Evolutionary conservation across 2,888 invertebrate genomes (phyloP).

Genomic region (Noctua janthina): DNA sequence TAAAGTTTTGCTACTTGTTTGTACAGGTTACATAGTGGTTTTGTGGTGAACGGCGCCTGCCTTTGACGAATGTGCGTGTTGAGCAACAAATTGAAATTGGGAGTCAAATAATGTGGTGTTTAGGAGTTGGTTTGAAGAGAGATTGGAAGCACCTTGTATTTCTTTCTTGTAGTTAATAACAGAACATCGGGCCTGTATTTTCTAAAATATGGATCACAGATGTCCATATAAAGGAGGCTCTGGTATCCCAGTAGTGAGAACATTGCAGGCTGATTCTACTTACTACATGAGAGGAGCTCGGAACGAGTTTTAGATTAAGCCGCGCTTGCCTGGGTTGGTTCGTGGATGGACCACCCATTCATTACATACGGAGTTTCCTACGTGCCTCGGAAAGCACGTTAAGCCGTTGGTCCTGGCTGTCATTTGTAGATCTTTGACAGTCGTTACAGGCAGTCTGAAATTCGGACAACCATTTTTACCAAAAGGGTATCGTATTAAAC

Average conservation of each 20-base stretch:
- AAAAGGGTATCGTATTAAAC: too few species aligned
- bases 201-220: background rate
- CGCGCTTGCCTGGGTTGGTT: too few species aligned
- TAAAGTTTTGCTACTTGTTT: constrained; percentile 75
- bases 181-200: background rate
- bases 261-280: background rate
- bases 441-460: too few species aligned
- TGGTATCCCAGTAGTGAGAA: background rate
- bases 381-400: too few species aligned
- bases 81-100: constrained; percentile 30
- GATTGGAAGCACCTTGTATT: too few species aligned
- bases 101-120: constrained; percentile 24
- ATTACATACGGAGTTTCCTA: too few species aligned
- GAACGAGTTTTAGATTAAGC: too few species aligned
- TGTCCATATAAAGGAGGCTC: background rate
- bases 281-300: too few species aligned
- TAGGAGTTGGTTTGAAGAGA: background rate
- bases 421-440: too few species aligned
- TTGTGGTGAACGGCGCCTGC: constrained; percentile 24
- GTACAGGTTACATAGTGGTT: constrained; percentile 34
- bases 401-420: too few species aligned
- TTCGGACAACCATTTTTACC: too few species aligned
- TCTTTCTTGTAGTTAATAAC: background rate
- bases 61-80: constrained; percentile 19
- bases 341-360: too few species aligned